phyloP scores from a whole-genome alignment of 2,888 invertebrate genomes.

The Sympetrum striolatum region DNA sequence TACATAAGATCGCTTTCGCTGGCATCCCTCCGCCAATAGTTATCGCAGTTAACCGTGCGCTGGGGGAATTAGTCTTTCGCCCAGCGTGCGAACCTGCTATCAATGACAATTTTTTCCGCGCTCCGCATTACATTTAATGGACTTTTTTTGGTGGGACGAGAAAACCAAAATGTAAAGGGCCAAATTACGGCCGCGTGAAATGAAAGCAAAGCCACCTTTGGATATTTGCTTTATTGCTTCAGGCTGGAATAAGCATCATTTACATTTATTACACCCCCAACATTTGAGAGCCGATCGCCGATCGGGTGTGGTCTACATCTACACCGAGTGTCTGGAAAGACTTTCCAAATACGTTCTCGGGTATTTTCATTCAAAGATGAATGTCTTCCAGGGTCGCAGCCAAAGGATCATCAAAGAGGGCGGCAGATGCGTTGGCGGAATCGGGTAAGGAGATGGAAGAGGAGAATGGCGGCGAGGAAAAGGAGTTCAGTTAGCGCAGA shows the following conservation, averaged over 20 bases:
- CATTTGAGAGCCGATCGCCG: too few relatives aligned
- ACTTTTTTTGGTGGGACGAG: too few relatives aligned
- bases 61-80: background rate
- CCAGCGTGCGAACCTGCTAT: background rate
- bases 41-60: background rate
- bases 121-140: background rate
- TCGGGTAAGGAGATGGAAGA: background rate
- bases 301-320: too few relatives aligned
- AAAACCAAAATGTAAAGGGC: too few relatives aligned
- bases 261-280: too few relatives aligned
- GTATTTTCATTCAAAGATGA: too few relatives aligned
- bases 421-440: background rate
- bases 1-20: slow-evolving; percentile 18
- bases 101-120: background rate
- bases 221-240: too few relatives aligned
- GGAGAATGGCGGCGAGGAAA: background rate
- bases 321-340: too few relatives aligned
- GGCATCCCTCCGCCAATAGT: background rate
- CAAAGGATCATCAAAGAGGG: background rate
- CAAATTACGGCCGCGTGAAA: too few relatives aligned
- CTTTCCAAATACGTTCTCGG: too few relatives aligned
- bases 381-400: too few relatives aligned
- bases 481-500: background rate
- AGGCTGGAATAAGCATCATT: too few relatives aligned
- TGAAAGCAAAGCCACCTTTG: background rate